phyloP scores from a whole-genome alignment of 2,113 vertebrate species.

The Perccottus glenii region DNA sequence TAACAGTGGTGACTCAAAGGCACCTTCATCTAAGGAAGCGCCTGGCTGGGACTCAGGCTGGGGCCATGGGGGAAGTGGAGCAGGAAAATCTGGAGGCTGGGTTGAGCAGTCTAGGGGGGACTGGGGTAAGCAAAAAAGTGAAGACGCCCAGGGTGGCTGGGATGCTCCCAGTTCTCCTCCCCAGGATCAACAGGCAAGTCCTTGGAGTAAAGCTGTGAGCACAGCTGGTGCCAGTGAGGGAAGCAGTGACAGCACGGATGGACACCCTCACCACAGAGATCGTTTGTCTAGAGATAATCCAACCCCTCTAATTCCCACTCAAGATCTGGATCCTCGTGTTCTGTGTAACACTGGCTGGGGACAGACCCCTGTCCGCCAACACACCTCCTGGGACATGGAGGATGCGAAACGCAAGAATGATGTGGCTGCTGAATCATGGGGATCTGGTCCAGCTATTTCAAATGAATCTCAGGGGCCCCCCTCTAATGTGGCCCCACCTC shows the following conservation, averaged over 20 bases:
- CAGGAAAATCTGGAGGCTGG: conserved; percentile 83
- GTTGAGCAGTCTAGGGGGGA: conserved; percentile 73
- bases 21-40: conserved; percentile 70
- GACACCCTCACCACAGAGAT: conserved; percentile 74
- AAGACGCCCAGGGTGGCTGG: conserved; percentile 85
- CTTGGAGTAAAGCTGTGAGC: conserved; percentile 86
- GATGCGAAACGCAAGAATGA: conserved; percentile 88
- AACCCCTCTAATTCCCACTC: conserved; percentile 84
- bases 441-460: conserved; percentile 76
- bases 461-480: conserved; percentile 58
- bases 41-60: conserved; percentile 86
- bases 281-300: conserved; percentile 74
- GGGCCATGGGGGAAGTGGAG: conserved; percentile 82
- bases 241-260: conserved; percentile 87
- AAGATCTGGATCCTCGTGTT: conserved; percentile 94
- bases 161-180: conserved; percentile 77
- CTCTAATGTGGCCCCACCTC: conserved; percentile 73
- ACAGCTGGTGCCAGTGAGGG: conserved; percentile 88
- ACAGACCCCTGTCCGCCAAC: conserved; percentile 96
- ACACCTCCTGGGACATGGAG: conserved; percentile 95
- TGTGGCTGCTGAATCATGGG: conserved; percentile 90
- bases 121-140: conserved; percentile 83
- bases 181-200: conserved; percentile 77
- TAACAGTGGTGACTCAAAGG: conserved; percentile 85
- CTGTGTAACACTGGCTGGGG: conserved; percentile 98